phyloP scores from a whole-genome alignment of 37 sponge, comb jelly and placozoan genomes.

The Mnemiopsis leidyi region DNA sequence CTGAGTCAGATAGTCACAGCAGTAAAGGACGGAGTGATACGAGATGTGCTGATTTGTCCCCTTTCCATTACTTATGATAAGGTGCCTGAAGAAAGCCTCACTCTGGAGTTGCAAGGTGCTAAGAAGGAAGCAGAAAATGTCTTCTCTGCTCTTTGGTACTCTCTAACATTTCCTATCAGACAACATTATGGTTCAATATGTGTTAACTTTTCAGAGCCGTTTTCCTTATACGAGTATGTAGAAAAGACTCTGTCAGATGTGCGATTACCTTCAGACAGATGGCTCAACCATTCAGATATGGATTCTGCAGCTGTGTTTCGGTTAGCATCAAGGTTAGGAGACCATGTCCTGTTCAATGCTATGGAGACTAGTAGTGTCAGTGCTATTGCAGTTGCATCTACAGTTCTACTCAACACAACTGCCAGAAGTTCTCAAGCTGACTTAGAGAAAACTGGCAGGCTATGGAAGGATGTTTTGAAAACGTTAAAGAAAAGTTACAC shows the following conservation, averaged over 20 bases:
- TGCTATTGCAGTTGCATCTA: background rate
- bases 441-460: background rate
- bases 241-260: background rate
- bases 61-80: conserved; percentile 51
- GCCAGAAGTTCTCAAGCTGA: background rate
- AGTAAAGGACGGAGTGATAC: conserved; percentile 16
- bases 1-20: conserved; percentile 23
- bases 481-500: background rate
- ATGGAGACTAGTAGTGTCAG: conserved; percentile 56
- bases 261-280: background rate
- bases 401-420: background rate
- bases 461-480: background rate
- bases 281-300: conserved; percentile 1
- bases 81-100: conserved; percentile 56
- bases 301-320: conserved; percentile 25
- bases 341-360: conserved; percentile 40
- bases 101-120: conserved; percentile 56
- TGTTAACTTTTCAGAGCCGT: conserved; percentile 56
- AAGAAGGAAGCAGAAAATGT: conserved; percentile 50
- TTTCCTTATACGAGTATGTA: background rate
- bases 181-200: conserved; percentile 37
- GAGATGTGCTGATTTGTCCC: conserved; percentile 43
- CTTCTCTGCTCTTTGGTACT: conserved; percentile 28
- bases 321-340: background rate
- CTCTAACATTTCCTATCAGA: conserved; percentile 16